Evolutionary conservation across 2,797 vertebrate genomes (phyloP).

Genomic region (Hoplostethus atlanticus): DNA sequence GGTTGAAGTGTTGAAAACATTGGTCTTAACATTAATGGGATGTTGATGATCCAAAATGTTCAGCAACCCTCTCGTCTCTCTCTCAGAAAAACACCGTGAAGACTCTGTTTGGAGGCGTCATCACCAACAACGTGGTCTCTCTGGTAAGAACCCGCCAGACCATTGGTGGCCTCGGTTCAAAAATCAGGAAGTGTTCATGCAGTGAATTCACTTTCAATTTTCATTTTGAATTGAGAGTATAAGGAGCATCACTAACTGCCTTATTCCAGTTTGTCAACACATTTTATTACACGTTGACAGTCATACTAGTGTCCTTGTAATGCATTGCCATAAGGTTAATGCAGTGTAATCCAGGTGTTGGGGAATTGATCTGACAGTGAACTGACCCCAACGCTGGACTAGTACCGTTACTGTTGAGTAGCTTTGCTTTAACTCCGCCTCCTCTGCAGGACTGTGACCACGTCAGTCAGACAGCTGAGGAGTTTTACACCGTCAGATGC

Average conservation of each 20-base stretch:
- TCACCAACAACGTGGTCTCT: constrained; percentile 99
- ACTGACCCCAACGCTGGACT: no score
- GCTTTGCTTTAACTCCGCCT: background rate
- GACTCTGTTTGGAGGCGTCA: constrained; percentile 97
- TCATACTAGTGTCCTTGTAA: no score
- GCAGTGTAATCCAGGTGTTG: no score
- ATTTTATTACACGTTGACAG: no score
- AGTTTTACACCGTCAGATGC: constrained; percentile 98
- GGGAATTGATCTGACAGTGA: no score
- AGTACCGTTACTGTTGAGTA: no score
- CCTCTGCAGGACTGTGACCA: constrained; percentile 94
- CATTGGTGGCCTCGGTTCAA: background rate
- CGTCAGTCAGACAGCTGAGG: constrained; percentile 98
- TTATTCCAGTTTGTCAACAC: no score
- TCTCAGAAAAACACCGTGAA: constrained; percentile 98
- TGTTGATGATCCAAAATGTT: background rate
- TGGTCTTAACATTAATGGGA: background rate
- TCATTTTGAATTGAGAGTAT: no score
- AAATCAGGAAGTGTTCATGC: background rate
- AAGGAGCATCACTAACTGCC: no score
- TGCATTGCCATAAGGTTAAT: no score
- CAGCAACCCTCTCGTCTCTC: background rate
- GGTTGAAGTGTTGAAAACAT: no score
- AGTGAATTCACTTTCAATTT: background rate
- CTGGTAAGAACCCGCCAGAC: constrained; percentile 86